These are phyloP conservation scores for Drosophila pruinosa DNA, from an alignment of 1,140 invertebrate genomes.

Conservation along the genomic window DNA sequence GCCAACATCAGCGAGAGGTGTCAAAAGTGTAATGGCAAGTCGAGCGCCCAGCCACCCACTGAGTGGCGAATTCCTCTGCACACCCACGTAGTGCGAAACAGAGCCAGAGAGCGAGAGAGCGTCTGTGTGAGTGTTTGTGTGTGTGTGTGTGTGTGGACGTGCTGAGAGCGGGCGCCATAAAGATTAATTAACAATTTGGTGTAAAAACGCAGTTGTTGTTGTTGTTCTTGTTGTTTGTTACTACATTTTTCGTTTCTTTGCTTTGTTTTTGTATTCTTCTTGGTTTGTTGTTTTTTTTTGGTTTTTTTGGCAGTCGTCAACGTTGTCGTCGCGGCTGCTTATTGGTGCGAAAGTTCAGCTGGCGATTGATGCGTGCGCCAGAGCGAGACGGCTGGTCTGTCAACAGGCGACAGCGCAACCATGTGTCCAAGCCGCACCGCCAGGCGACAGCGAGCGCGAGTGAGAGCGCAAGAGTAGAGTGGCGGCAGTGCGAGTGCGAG, in stretches of 20 bases:
- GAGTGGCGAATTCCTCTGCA: constrained; percentile 22
- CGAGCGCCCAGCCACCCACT: constrained; percentile 15
- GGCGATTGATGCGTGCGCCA: constrained; percentile 53
- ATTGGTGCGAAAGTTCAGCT: constrained; percentile 71
- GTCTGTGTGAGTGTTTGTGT: neutral
- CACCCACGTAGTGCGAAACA: constrained; percentile 24
- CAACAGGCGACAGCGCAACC: constrained; percentile 13
- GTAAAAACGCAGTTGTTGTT: constrained; percentile 40
- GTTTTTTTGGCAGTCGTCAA: constrained; percentile 64
- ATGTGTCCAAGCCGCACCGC: neutral
- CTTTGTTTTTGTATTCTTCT: constrained; percentile 10
- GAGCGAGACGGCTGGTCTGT: constrained; percentile 44
- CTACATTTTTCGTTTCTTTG: too few relatives aligned
- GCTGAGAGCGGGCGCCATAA: constrained; percentile 37
- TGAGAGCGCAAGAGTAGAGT: constrained; percentile 1
- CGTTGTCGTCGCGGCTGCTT: constrained; percentile 55
- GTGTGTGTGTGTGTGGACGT: neutral
- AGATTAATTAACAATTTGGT: constrained; percentile 80
- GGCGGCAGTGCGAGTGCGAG: neutral
- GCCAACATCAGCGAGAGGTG: constrained; percentile 23
- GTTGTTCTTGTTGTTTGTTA: neutral
- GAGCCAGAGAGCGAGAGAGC: neutral
- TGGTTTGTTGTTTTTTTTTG: constrained; percentile 19
- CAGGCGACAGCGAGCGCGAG: constrained; percentile 4
- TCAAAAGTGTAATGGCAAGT: constrained; percentile 41